Conservation (phyloP, 1,140 invertebrate species). For the Proctacanthus coquilletti region DNA sequence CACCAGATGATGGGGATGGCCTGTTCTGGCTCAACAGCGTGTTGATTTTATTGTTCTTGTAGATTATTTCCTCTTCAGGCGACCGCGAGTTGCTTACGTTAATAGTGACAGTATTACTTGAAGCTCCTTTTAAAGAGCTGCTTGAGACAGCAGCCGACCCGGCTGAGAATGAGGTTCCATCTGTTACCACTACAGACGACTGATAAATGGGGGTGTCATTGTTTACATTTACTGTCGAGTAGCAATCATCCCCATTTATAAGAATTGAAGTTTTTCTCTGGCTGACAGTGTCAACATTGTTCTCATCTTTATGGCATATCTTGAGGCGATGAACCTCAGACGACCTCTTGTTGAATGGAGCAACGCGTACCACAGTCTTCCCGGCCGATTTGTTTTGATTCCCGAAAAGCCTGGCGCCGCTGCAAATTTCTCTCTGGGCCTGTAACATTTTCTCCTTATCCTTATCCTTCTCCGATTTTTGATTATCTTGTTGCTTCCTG, state of each 20-base stretch:
- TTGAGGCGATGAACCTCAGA: conserved; percentile 39
- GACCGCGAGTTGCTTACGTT: conserved; percentile 27
- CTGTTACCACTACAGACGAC: conserved; percentile 48
- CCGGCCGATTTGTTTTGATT: neutral
- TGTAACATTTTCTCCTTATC: neutral
- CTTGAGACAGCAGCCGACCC: too few species aligned
- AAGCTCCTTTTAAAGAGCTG: conserved; percentile 4
- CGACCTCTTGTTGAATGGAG: conserved; percentile 24
- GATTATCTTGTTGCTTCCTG: too few species aligned
- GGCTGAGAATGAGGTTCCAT: too few species aligned
- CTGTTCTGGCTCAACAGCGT: conserved; percentile 13
- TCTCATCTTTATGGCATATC: conserved; percentile 32
- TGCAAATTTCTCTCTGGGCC: neutral
- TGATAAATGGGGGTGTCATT: conserved; percentile 45
- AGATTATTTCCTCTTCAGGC: conserved; percentile 16
- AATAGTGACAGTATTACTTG: conserved; percentile 37
- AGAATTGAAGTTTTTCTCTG: conserved; percentile 56
- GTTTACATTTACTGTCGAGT: conserved; percentile 44
- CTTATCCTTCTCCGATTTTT: neutral
- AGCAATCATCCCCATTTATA: conserved; percentile 56
- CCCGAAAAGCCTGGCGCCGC: conserved; percentile 1
- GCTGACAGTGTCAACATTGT: conserved; percentile 4
- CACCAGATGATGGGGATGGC: conserved; percentile 3
- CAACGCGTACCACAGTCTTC: conserved; percentile 22
- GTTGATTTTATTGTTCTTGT: conserved; percentile 24